Base-by-base conservation (phyloP, 2,888 invertebrate species). In the Trachelus iudaicus region DNA sequence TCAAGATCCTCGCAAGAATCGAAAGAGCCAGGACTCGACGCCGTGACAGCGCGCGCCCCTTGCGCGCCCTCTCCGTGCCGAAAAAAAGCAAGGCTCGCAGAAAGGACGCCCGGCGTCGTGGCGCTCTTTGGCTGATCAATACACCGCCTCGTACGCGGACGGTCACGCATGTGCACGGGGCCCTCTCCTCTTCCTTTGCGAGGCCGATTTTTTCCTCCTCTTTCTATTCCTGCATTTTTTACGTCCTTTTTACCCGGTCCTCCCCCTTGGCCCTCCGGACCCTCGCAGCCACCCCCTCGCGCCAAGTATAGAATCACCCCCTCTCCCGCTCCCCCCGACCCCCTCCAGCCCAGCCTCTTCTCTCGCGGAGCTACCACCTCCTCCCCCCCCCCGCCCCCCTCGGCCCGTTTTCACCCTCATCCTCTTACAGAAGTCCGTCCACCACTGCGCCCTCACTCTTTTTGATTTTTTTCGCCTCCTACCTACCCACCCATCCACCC, bases 41-140 rank as follows among this genome's bases (percentile, higher is more conserved):
- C 30, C 69, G 69, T 69, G 69, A 33, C 69, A 30, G 69, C 69
- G 69, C 69, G 69, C 69, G 13, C 69, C 30, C 30, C 69, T 69
- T n/a, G 30, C 69, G 30, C 69, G 30, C 69, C 33, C 69, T 77
- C 77, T 80, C 76, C 84, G 85, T 86, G 86, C 89, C 89, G 87
- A 89, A 90, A 90, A 40, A 91, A 90, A 90, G 89, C 89, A 89
- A 91, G 89, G 90, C 91, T 90, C 91, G 89, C 89, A 88, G 88
- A 90, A 91, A 91, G 91, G 90, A 91, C 90, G 90, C 90, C 90
- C 88, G 90, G 90, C 90, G 90, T 90, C 90, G 91, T 89, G 89
- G 90, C 90, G 90, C 90, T 91, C 90, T 91, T 90, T 90, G 89
- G 91, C 91, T 91, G 91, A 91, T 91, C 91, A 91, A 91, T 91